A percentile compares a stretch with the other conserved stretches of the same genome.
These are phyloP conservation scores for Pristionchus exspectatus DNA, from an alignment of 2,888 invertebrate species.

Conservation along the genomic window DNA sequence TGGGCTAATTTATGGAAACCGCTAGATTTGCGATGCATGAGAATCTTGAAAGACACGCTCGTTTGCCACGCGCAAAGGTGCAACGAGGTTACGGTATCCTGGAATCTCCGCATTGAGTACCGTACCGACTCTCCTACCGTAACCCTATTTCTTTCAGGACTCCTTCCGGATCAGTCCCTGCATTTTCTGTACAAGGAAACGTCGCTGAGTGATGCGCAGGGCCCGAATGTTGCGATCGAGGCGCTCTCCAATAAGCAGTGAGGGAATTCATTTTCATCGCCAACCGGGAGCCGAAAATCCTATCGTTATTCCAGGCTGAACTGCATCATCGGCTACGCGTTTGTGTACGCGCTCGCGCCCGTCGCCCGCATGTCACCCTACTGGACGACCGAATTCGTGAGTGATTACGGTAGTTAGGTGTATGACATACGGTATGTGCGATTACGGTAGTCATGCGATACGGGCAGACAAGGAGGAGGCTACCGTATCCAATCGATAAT, in stretches of 20 bases:
- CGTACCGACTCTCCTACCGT: too few species aligned
- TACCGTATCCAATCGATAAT: background rate
- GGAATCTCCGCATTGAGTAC: background rate
- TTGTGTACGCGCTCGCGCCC: conserved; percentile 75
- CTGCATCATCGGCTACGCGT: conserved; percentile 76
- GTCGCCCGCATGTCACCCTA: conserved; percentile 77
- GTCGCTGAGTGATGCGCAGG: conserved; percentile 73
- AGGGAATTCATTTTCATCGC: background rate
- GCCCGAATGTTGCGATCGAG: conserved; percentile 77
- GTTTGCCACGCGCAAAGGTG: too few species aligned
- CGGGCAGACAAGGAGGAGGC: background rate
- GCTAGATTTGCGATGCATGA: too few species aligned
- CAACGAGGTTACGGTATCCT: background rate
- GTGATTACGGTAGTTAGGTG: background rate
- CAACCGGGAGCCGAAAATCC: background rate
- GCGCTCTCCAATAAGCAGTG: conserved; percentile 65
- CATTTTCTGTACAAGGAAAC: conserved; percentile 70
- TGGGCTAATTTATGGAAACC: too few species aligned
- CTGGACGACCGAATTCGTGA: conserved; percentile 64
- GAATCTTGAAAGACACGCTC: too few species aligned
- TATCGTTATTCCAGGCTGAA: conserved; percentile 64
- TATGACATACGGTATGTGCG: background rate
- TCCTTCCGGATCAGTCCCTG: conserved; percentile 69
- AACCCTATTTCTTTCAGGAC: conserved; percentile 19
- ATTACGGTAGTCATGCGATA: background rate